Conservation (phyloP, 2,888 invertebrate species). For the Agonopterix subpropinquella region DNA sequence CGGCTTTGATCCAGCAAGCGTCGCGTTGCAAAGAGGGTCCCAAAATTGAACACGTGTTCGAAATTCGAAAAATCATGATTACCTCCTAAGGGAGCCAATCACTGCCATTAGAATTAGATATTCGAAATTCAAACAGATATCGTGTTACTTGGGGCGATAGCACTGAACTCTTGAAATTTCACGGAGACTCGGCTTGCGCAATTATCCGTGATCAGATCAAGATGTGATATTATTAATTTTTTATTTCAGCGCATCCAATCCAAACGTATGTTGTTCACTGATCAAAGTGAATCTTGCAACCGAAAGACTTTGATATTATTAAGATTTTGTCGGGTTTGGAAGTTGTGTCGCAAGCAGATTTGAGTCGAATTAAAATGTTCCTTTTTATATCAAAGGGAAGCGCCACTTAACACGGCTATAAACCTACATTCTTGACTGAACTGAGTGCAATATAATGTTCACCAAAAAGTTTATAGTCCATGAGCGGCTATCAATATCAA, state of each 20-base stretch:
- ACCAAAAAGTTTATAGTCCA: conserved; percentile 34
- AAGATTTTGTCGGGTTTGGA: conserved; percentile 14
- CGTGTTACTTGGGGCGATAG: conserved; percentile 61
- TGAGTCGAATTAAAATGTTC: conserved; percentile 13
- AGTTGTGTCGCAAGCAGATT: conserved; percentile 15
- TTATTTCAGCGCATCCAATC: conserved; percentile 4
- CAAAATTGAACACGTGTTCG: conserved; percentile 70
- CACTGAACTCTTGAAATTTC: conserved; percentile 32
- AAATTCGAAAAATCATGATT: conserved; percentile 70
- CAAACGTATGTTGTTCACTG: conserved; percentile 3
- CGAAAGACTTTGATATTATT: conserved; percentile 10
- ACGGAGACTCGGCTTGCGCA: conserved; percentile 18
- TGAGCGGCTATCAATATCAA: conserved; percentile 46
- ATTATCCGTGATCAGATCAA: conserved; percentile 15
- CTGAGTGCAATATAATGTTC: conserved; percentile 43
- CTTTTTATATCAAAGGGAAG: conserved; percentile 24
- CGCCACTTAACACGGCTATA: conserved; percentile 38
- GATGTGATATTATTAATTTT: conserved; percentile 8
- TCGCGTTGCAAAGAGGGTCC: conserved; percentile 61
- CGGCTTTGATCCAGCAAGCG: conserved; percentile 23
- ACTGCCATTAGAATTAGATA: conserved; percentile 72
- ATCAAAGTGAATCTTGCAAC: conserved; percentile 24
- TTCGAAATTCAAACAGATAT: conserved; percentile 64
- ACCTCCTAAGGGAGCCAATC: conserved; percentile 72
- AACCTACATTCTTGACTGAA: conserved; percentile 38